Percentiles rank a stretch among this genome's conserved stretches.
These are phyloP conservation scores for Brachionus paranguensis DNA, from an alignment of 1,140 invertebrate species.

Conservation along the genomic window DNA sequence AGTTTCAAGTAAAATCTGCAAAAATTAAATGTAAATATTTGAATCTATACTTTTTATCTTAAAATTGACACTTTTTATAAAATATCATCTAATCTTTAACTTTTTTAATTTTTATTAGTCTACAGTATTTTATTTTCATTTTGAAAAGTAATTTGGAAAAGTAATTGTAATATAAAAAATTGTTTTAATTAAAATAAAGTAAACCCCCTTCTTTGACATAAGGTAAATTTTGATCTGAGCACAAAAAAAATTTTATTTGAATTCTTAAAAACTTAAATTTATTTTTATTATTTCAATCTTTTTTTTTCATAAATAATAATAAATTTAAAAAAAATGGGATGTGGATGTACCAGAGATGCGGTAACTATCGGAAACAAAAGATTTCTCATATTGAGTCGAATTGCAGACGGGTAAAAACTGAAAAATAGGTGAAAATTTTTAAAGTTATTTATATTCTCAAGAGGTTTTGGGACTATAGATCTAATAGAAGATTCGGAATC, in stretches of 20 bases:
- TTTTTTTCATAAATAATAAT: not conserved
- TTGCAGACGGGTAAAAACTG: constrained; percentile 3
- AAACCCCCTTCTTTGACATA: not conserved
- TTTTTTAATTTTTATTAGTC: not conserved
- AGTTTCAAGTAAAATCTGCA: too few relatives aligned
- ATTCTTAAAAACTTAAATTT: not conserved
- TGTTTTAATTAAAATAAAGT: too few relatives aligned
- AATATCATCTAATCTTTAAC: too few relatives aligned
- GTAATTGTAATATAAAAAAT: too few relatives aligned
- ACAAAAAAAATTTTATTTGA: not conserved
- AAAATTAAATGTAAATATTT: too few relatives aligned
- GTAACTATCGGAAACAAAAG: not conserved
- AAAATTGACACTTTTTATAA: too few relatives aligned
- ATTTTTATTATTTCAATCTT: not conserved
- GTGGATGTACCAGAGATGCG: constrained; percentile 4
- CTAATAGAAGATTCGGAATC: not conserved
- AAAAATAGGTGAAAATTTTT: not conserved
- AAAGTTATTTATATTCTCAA: not conserved
- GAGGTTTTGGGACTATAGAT: constrained; percentile 26
- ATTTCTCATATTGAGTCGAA: constrained; percentile 25
- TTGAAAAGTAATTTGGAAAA: too few relatives aligned
- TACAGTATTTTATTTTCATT: too few relatives aligned
- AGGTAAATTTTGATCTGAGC: constrained; percentile 4
- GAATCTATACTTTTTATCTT: too few relatives aligned
- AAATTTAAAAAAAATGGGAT: constrained; percentile 20